Conservation (phyloP, 92 coral and sea anemone species). For the Ricordea florida region DNA sequence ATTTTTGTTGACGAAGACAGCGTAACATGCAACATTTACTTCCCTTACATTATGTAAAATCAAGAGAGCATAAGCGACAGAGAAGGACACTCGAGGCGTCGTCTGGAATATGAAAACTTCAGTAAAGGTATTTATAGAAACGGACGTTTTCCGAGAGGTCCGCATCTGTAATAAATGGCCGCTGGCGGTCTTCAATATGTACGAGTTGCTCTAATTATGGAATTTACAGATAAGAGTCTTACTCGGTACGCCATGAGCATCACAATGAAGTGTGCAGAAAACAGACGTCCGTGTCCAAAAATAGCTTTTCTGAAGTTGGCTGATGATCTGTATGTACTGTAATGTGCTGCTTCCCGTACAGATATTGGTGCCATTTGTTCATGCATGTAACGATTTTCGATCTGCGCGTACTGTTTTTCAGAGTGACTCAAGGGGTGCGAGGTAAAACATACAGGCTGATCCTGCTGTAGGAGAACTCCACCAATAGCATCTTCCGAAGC, state of each 20-base stretch:
- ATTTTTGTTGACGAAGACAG: neutral
- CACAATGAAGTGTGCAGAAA: too few species aligned
- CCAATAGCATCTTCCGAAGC: constrained; percentile 28
- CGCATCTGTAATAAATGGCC: too few species aligned
- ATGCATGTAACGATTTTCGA: constrained; percentile 35
- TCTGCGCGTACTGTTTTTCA: constrained; percentile 27
- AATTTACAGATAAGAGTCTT: too few species aligned
- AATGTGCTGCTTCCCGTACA: constrained; percentile 23
- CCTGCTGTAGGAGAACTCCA: constrained; percentile 6
- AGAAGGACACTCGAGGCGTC: too few species aligned
- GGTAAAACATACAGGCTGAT: constrained; percentile 44
- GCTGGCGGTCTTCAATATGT: too few species aligned
- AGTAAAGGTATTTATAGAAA: neutral
- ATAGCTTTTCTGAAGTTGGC: too few species aligned
- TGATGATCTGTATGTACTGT: constrained; percentile 23
- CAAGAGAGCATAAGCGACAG: too few species aligned
- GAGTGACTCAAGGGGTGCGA: constrained; percentile 17
- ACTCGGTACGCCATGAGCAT: too few species aligned
- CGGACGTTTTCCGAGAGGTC: too few species aligned
- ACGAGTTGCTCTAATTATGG: too few species aligned
- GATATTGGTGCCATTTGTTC: constrained; percentile 44
- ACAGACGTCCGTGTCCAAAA: too few species aligned
- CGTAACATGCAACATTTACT: neutral
- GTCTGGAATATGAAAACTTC: too few species aligned
- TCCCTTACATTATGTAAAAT: neutral